Base-by-base conservation (phyloP, 2,888 invertebrate species). In the Metacarcinus magister region DNA sequence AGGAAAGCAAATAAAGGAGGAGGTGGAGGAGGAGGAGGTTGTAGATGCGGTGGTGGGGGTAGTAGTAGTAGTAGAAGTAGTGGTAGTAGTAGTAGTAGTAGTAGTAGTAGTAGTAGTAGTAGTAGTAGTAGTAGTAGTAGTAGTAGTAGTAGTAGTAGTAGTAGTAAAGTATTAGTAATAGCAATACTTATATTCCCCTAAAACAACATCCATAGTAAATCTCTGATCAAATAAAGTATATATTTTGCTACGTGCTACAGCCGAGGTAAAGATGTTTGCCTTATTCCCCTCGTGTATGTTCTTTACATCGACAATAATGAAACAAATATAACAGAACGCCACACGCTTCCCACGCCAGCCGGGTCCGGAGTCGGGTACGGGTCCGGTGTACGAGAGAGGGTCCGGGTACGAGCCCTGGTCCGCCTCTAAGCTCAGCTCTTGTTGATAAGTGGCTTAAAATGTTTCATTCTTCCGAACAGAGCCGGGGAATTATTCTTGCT, bases 381-480 rank as follows among this genome's bases (percentile, higher is more conserved):
- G n/a, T n/a, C n/a, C n/a, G n/a, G n/a, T n/a, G n/a, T n/a, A n/a
- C n/a, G n/a, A n/a, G n/a, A n/a, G n/a, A n/a, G n/a, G n/a, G n/a
- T n/a, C n/a, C n/a, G n/a, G n/a, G n/a, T n/a, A n/a, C n/a, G n/a
- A n/a, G n/a, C n/a, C n/a, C n/a, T 54, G 54, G 75, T 28, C n/a
- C 5, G 75, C 28, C 28, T 19, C 75, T 28, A 75, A 28, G 75
- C 60, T 60, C 7, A 3, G 2, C 19, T 75, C 75, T n/a, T 3
- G 75, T 28, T 75, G 75, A 75, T 75, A 23, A 75, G 75, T 75
- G 75, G 75, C 28, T 75, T 75, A n/a, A 75, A 75, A 28, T 75
- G 28, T 28, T 75, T 28, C 23, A 75, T 75, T n/a, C 75, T 75
- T 75, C 75, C 28, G 75, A 60, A 60, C 60, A 19, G 60, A 60